Evolutionary conservation across 2,888 invertebrate species (phyloP).

Genomic region (Coleophora deauratella): DNA sequence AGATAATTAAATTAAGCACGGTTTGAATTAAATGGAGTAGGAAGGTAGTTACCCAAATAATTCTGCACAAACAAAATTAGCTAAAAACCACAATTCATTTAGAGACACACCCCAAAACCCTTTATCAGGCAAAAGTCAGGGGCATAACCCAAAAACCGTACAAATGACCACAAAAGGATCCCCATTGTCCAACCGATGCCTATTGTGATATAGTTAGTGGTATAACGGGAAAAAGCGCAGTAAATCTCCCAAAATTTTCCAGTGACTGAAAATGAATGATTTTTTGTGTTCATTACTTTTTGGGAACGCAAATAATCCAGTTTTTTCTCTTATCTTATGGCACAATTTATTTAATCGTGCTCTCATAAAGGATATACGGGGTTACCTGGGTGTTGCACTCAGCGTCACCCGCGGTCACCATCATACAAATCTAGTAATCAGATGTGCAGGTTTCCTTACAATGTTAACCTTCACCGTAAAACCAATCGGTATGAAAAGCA

Average conservation of each 20-base stretch:
- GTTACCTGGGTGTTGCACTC: no score
- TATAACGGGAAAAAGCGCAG: no score
- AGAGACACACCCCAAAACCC: background rate
- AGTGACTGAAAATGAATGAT: background rate
- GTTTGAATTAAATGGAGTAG: background rate
- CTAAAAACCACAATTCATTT: background rate
- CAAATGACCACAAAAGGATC: background rate
- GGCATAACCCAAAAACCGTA: background rate
- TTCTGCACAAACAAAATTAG: background rate
- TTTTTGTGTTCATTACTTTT: background rate
- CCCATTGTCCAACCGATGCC: background rate
- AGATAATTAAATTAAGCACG: no score
- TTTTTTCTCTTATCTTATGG: no score
- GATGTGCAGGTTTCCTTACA: background rate
- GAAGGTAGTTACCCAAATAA: background rate
- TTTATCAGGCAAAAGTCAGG: slow-evolving; percentile 2
- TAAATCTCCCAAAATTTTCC: no score
- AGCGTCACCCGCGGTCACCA: no score
- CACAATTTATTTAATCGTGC: no score
- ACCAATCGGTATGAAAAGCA: no score
- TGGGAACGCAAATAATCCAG: no score
- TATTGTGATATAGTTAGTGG: no score
- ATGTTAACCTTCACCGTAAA: no score
- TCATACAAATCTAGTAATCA: background rate
- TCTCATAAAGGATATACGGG: no score